Base-by-base conservation (phyloP, 1,140 invertebrate species). In the Thaumatotibia leucotreta region DNA sequence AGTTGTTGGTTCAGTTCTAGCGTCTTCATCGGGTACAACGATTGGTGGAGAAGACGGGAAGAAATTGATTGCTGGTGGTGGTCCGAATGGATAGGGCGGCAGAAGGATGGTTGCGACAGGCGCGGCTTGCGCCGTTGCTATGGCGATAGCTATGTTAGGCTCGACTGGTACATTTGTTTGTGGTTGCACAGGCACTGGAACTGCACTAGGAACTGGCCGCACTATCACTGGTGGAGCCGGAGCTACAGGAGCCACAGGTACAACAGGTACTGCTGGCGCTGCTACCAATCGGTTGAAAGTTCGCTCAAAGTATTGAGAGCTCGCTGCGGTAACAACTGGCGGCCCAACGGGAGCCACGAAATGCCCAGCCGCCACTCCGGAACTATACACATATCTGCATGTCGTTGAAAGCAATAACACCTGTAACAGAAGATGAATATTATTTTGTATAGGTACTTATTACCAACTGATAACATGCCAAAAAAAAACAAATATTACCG, bases 261-360 rank as follows among this genome's bases (percentile, higher is more conserved):
- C 23, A 10, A 61, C n/a, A 11, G 61, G 61, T 8, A 79, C 70
- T 17, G 73, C 68, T 4, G 76, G 78, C 6, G 77, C 77, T 63
- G 82, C 82, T 2, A 92, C 85, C 39, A 92, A 79, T 14, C 92
- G 92, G 70, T 94, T 94, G 79, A 93, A 94, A 58, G 93, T 94
- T 58, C 93, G 92, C n/a, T 93, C 91, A 63, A 94, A 87, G 33
- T 93, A 93, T 80, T 94, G 93, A 27, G 93, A 94, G 67, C 94
- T 94, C 17, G 92, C 90, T 8, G 93, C 92, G 0, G 93, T 93
- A 0, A 94, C 92, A 0, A 94, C 89, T 0, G 93, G 93, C 9
- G 39, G 39, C 17, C 39, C 92, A 0, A 94, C 89, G 0, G 93
- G 1, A 88, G 62, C 62, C 22, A 35, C 5, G 14, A 17, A 31